Conservation (phyloP, 2,797 vertebrate genomes). For the Chrosomus eos region DNA sequence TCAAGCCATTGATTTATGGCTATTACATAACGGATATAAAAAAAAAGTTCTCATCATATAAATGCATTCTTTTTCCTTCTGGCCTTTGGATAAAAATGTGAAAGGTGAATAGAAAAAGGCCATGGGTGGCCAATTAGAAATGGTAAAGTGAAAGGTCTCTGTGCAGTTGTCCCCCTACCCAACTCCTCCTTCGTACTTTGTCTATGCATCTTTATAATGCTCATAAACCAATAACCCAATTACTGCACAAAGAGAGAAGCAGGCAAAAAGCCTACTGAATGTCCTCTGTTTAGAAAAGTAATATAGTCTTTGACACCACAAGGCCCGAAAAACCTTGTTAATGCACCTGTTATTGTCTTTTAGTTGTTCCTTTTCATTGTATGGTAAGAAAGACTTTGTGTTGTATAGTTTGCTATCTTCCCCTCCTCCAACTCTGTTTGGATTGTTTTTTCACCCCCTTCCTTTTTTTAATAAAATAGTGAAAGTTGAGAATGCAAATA, state of each 20-base stretch:
- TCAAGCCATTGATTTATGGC: neutral
- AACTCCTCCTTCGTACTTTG: conserved; percentile 52
- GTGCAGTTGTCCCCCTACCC: conserved; percentile 54
- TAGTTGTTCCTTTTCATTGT: conserved; percentile 1
- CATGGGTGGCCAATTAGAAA: conserved; percentile 66
- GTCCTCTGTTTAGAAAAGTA: conserved; percentile 43
- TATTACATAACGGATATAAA: neutral
- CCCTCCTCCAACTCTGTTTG: neutral
- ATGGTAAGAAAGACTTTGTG: neutral
- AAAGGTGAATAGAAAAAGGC: conserved; percentile 62
- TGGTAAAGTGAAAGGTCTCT: conserved; percentile 57
- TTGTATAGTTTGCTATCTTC: neutral
- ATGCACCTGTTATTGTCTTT: conserved; percentile 34
- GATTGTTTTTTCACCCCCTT: neutral
- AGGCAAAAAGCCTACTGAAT: conserved; percentile 43
- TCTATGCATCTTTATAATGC: conserved; percentile 55
- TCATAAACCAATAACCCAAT: conserved; percentile 60
- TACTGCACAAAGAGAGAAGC: conserved; percentile 56
- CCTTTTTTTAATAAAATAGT: neutral
- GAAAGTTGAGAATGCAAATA: neutral
- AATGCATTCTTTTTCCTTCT: conserved; percentile 34
- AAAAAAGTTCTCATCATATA: neutral
- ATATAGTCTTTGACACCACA: conserved; percentile 35
- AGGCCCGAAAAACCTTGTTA: neutral
- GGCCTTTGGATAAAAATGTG: conserved; percentile 55